Evolutionary conservation across 1,140 invertebrate species (phyloP).

Genomic region (Ctenoplectra terminalis): DNA sequence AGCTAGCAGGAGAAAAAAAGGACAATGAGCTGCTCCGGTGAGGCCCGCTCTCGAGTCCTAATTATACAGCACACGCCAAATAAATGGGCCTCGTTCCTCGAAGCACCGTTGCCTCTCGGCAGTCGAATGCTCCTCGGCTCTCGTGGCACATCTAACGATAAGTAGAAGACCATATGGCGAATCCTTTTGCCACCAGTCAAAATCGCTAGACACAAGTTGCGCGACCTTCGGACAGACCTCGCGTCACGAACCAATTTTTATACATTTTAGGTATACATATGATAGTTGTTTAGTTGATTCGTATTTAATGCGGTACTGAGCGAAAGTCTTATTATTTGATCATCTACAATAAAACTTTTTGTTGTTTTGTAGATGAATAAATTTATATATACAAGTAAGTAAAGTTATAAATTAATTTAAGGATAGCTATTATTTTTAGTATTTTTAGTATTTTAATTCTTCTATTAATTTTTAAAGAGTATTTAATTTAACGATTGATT

Average conservation of each 20-base stretch:
- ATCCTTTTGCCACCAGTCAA: slow-evolving; percentile 72
- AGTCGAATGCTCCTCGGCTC: slow-evolving; percentile 52
- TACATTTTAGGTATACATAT: no score
- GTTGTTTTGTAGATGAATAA: no score
- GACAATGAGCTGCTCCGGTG: slow-evolving; percentile 57
- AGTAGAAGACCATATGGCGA: slow-evolving; percentile 76
- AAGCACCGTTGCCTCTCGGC: slow-evolving; percentile 66
- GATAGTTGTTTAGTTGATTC: no score
- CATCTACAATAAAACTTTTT: no score
- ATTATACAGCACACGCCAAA: slow-evolving; percentile 79
- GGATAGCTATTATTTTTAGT: no score
- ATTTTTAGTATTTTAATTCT: no score
- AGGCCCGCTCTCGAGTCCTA: slow-evolving; percentile 68
- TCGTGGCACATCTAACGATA: slow-evolving; percentile 54
- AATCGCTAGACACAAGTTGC: slow-evolving; percentile 57
- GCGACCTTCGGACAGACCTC: slow-evolving; percentile 51
- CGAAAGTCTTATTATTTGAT: no score
- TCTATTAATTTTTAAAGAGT: no score
- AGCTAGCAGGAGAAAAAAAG: slow-evolving; percentile 44
- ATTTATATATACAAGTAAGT: no score
- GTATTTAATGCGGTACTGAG: no score
- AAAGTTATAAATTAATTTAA: no score
- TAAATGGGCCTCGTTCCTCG: slow-evolving; percentile 73
- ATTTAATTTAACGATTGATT: no score
- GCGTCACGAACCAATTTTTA: slow-evolving; percentile 12